Base-by-base conservation (phyloP, 2,888 invertebrate genomes). In the Cristatella mucedo region DNA sequence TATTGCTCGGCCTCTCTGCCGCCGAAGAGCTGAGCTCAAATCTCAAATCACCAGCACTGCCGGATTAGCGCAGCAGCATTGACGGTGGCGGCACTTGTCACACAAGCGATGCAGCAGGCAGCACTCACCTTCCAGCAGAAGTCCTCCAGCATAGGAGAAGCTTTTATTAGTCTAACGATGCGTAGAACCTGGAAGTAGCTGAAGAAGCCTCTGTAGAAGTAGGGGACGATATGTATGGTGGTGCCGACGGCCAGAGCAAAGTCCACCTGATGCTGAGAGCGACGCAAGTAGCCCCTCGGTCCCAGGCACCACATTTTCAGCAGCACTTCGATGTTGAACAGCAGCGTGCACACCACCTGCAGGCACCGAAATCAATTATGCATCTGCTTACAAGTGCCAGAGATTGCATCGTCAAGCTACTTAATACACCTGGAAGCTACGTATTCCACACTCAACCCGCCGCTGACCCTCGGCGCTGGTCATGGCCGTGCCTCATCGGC, bases 291-390 rank as follows among this genome's bases (percentile, higher is more conserved):
- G 9, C 87, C 85, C 41, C 81, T 76, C 73, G 91, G 82, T 2
- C 95, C 93, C 37, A 95, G 73, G 59, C 95, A 95, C 80, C 89
- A 89, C 50, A 97, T 82, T 70, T 99, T 99, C 59, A 97, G 85
- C 24, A 91, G 60, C 0, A 86, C 85, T 69, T 99, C 97, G 46
- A 93, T 68, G 61, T 91, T 82, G 59, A 99, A 75, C 50, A 97
- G 76, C 44, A 87, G 75, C 1, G 97, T 97, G 62, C 97, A 97
- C 1, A 82, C 82, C 47, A 89, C 77, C 77, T 80, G 65, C 42
- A 71, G n/a, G n/a, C n/a, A n/a, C n/a, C n/a, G n/a, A n/a, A 21
- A 4, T 4, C 13, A 16, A 6, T 15, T 13, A 16, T 20, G 26
- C 46, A 47, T n/a, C n/a, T n/a, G n/a, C n/a, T n/a, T n/a, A n/a